Evolutionary conservation across 2,888 invertebrate species (phyloP), one percentile per base, ranked within the genome.

Genomic region (Masnerella sp.): DNA sequence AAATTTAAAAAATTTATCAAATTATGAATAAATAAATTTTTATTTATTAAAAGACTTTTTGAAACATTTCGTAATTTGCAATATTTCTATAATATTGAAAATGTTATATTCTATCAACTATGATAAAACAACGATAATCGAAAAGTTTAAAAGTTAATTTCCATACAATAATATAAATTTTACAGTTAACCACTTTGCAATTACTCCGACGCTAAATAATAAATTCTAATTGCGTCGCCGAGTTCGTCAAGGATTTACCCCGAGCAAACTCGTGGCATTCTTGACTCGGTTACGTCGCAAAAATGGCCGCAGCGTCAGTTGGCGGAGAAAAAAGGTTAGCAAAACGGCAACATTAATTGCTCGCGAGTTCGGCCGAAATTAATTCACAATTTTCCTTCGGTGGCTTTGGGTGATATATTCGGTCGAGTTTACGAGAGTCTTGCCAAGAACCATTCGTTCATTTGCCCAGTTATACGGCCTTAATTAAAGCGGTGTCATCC

Each of bases 401-500:
- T 75, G 58, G 64, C 70, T 75, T 70, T 59, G 69, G 67, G 77
- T 74, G 74, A 75, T 74, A 68, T 77, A 80, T 79, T 78, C 65
- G 76, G 71, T 65, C 38, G 73, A 76, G 76, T 74, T 78, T 78
- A 76, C 78, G 76, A 72, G 74, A 77, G 54, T 56, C 54, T 64
- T 69, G 58, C 69, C 54, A 65, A 73, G 67, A 72, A 54, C 65
- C 67, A 62, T 69, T 77, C 69, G 73, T 77, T 71, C 75, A 71
- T 74, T 75, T 69, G 75, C 75, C 75, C 71, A 61, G 74, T 75
- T 78, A 78, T 77, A 79, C 70, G 78, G 71, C 75, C 78, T 79
- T 80, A 81, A 81, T 81, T 80, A 80, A 80, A 80, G 74, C 78
- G 73, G 75, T 79, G 78, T 81, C 80, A 77, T 78, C 79, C 69